phyloP scores from a whole-genome alignment of 2,113 vertebrate genomes.

The Sinocyclocheilus rhinocerous region DNA sequence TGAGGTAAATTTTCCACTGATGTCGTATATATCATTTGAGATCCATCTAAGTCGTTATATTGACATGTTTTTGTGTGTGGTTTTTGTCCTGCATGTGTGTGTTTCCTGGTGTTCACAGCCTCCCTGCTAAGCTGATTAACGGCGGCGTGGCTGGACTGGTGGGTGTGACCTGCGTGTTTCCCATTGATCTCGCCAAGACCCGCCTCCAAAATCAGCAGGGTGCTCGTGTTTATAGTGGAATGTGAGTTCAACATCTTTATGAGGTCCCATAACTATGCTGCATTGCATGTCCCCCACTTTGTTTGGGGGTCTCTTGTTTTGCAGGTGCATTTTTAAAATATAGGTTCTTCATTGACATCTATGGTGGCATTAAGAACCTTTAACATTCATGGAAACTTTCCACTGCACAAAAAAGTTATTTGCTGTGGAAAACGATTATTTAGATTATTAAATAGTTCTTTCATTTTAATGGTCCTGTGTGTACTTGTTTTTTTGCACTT shows the following conservation, averaged over 20 bases:
- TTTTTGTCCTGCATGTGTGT: slow-evolving; percentile 28
- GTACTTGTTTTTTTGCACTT: neutral
- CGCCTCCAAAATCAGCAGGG: slow-evolving; percentile 90
- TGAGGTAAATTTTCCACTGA: slow-evolving; percentile 62
- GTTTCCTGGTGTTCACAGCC: slow-evolving; percentile 67
- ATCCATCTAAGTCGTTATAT: neutral
- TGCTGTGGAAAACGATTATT: no score
- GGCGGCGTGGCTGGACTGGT: slow-evolving; percentile 89
- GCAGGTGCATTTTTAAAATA: no score
- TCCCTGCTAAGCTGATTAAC: slow-evolving; percentile 87
- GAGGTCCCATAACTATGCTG: neutral
- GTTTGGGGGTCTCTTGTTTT: neutral
- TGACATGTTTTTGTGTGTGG: neutral
- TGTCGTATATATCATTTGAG: neutral
- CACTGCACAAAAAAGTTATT: no score
- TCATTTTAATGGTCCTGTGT: neutral
- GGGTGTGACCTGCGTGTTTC: slow-evolving; percentile 90
- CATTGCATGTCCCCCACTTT: neutral
- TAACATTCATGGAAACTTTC: no score
- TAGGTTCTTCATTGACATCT: no score
- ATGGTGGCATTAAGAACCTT: no score
- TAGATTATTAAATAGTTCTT: no score
- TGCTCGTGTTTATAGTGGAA: slow-evolving; percentile 80
- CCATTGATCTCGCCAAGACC: slow-evolving; percentile 90
- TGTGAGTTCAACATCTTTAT: slow-evolving; percentile 77